A percentile compares a stretch with the other conserved stretches of the same genome.
phyloP scores from a whole-genome alignment of 2,113 vertebrate genomes.

The Strix uralensis region DNA sequence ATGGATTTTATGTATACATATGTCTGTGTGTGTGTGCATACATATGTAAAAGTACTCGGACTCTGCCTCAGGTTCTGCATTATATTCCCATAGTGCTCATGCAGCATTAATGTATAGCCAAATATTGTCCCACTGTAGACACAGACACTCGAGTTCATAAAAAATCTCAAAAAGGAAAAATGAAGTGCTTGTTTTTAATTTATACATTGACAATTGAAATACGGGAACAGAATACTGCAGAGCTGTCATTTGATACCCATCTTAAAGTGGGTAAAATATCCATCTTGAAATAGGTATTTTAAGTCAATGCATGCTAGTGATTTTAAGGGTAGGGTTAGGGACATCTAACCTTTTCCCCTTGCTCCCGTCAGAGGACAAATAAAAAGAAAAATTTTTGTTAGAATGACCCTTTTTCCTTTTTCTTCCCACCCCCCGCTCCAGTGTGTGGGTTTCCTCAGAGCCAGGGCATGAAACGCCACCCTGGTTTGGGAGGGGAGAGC shows the following conservation, averaged over 20 bases:
- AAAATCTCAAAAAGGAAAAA: background rate
- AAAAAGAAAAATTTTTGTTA: background rate
- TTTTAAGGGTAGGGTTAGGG: background rate
- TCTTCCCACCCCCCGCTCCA: background rate
- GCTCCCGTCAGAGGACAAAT: background rate
- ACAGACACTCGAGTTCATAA: background rate
- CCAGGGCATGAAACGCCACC: background rate
- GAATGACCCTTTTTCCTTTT: background rate
- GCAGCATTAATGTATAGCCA: background rate
- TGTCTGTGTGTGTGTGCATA: background rate
- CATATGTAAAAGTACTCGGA: background rate
- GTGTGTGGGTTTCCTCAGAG: background rate
- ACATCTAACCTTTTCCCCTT: background rate
- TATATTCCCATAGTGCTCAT: slow-evolving; percentile 45
- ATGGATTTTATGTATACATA: background rate
- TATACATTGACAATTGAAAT: background rate
- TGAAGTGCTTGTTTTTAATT: background rate
- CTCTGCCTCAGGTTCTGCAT: background rate
- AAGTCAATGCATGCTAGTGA: background rate
- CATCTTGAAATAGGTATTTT: background rate
- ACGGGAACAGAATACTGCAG: background rate
- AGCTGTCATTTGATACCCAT: background rate
- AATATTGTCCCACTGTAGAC: background rate
- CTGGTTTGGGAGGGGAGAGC: background rate
- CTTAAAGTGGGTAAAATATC: background rate